phyloP scores from a whole-genome alignment of 2,888 invertebrate genomes.

The Hesperia comma region DNA sequence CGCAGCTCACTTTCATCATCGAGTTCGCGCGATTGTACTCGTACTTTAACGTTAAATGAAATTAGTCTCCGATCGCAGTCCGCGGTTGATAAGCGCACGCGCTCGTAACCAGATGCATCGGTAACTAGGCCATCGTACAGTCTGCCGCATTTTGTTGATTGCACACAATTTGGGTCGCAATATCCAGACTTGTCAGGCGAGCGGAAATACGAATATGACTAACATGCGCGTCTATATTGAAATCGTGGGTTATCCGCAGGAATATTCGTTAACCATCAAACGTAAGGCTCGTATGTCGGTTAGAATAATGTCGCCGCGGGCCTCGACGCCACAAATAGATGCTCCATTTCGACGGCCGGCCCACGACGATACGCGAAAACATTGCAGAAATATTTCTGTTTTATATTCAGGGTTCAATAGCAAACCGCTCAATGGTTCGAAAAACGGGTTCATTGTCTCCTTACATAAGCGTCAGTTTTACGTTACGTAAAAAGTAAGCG shows the following conservation, averaged over 20 bases:
- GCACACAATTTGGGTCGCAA: constrained; percentile 47
- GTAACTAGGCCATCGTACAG: constrained; percentile 73
- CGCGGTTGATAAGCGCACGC: constrained; percentile 35
- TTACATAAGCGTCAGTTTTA: constrained; percentile 26
- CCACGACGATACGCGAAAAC: constrained; percentile 76
- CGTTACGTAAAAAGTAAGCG: constrained; percentile 4
- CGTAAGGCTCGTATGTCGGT: constrained; percentile 70
- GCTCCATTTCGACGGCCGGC: constrained; percentile 79
- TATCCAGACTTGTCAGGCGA: constrained; percentile 29
- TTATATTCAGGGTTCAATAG: constrained; percentile 59
- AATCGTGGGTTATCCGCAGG: constrained; percentile 48
- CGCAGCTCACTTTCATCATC: constrained; percentile 71
- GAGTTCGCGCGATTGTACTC: constrained; percentile 58
- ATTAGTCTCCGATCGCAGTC: constrained; percentile 13
- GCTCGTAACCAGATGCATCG: constrained; percentile 62
- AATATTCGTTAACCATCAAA: constrained; percentile 56
- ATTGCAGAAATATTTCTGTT: constrained; percentile 69
- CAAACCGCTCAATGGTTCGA: constrained; percentile 44
- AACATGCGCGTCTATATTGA: constrained; percentile 25
- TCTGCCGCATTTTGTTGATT: constrained; percentile 58
- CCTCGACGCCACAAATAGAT: constrained; percentile 81
- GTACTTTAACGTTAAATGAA: constrained; percentile 8
- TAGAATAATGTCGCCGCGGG: constrained; percentile 80
- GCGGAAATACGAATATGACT: constrained; percentile 25
- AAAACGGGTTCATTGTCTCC: constrained; percentile 34